Percentiles rank a stretch among this genome's conserved stretches.
phyloP scores from a whole-genome alignment of 1,140 invertebrate genomes.

The Acyrthosiphon pisum region DNA sequence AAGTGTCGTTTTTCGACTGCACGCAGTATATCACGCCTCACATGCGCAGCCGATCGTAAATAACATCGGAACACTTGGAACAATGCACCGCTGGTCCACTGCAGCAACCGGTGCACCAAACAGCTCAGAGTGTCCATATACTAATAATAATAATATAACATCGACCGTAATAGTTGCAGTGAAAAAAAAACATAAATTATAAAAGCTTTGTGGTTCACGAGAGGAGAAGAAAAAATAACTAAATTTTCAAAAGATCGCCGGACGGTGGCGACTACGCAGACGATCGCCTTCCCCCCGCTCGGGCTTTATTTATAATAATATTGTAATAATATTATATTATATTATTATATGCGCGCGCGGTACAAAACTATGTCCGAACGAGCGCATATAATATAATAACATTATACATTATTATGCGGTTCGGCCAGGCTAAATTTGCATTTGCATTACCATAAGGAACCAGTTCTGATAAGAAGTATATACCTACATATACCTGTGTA shows the following conservation, averaged over 20 bases:
- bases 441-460: conserved; percentile 46
- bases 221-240: not conserved
- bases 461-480: conserved; percentile 39
- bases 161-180: not conserved
- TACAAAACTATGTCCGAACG: not conserved
- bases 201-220: not conserved
- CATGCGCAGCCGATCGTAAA: not conserved
- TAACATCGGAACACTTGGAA: not conserved
- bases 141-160: not conserved
- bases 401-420: not conserved
- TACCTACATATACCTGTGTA: not conserved
- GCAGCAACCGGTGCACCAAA: not conserved
- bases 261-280: not conserved
- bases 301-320: not conserved
- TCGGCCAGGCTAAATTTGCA: conserved; percentile 9
- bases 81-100: not conserved
- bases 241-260: not conserved
- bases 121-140: not conserved
- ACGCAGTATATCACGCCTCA: not conserved
- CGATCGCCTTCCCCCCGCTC: not conserved
- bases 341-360: not conserved
- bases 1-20: not conserved
- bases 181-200: not conserved
- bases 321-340: not conserved
- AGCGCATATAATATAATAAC: not conserved